A percentile compares a stretch with the other conserved stretches of the same genome.
phyloP scores from a whole-genome alignment of 2,888 invertebrate genomes.

The Hedya salicella region DNA sequence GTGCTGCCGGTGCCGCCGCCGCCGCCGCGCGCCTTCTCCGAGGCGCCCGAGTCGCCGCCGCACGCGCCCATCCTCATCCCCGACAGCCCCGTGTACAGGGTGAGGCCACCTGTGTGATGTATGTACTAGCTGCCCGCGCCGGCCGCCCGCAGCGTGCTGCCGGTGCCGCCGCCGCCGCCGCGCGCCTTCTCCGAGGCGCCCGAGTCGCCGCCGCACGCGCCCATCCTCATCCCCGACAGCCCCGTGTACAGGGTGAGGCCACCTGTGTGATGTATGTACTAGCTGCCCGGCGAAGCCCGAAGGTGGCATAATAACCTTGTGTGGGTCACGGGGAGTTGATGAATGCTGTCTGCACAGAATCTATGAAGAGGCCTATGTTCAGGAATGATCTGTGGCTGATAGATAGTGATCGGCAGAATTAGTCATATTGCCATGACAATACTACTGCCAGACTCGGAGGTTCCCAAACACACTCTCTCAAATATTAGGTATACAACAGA shows the following conservation, averaged over 20 bases:
- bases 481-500: no score
- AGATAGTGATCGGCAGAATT: no score
- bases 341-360: no score
- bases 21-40: conserved; percentile 57
- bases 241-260: conserved; percentile 31
- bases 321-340: no score
- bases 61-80: conserved; percentile 52
- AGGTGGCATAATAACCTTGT: no score
- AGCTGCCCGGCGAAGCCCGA: no score
- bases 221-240: conserved; percentile 39
- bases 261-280: no score
- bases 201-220: conserved; percentile 75
- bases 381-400: no score
- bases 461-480: no score
- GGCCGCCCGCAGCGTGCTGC: conserved; percentile 29
- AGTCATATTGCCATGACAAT: no score
- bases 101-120: background rate
- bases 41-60: conserved; percentile 80
- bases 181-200: conserved; percentile 71
- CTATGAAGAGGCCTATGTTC: no score
- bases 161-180: conserved; percentile 39
- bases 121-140: conserved; percentile 43
- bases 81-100: conserved; percentile 28
- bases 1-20: conserved; percentile 41
- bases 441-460: no score